Percentiles rank a stretch among this genome's conserved stretches.
Conservation (phyloP, 2,797 vertebrate genomes). For the Lerista edwardsae region DNA sequence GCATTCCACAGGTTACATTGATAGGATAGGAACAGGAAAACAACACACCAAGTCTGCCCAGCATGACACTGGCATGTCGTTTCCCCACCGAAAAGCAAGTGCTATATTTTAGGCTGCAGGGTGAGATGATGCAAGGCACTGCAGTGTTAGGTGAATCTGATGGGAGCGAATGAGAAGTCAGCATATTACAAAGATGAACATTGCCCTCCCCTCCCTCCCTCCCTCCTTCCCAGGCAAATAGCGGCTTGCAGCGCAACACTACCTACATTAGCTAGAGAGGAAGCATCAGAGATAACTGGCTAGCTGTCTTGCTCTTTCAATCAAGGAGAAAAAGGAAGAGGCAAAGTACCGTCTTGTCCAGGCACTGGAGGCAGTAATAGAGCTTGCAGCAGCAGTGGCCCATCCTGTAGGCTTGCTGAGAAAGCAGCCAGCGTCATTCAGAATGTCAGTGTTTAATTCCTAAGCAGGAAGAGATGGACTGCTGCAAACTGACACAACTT, state of each 20-base stretch:
- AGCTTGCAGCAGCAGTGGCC: slow-evolving; percentile 86
- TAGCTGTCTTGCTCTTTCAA: slow-evolving; percentile 34
- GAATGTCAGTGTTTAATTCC: slow-evolving; percentile 55
- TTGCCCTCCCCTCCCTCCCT: not conserved
- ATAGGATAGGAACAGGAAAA: slow-evolving; percentile 43
- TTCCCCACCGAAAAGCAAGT: slow-evolving; percentile 36
- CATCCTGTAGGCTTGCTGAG: slow-evolving; percentile 75
- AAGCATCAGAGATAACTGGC: slow-evolving; percentile 27
- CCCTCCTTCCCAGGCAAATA: slow-evolving; percentile 29
- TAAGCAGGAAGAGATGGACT: slow-evolving; percentile 50
- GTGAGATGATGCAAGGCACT: slow-evolving; percentile 72
- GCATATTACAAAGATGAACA: slow-evolving; percentile 3
- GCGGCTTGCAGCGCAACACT: slow-evolving; percentile 24
- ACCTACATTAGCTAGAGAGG: slow-evolving; percentile 40
- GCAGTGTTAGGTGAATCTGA: slow-evolving; percentile 57
- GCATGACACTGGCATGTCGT: slow-evolving; percentile 13
- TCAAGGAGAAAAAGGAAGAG: slow-evolving; percentile 56
- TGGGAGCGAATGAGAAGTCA: slow-evolving; percentile 14
- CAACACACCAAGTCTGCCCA: slow-evolving; percentile 29
- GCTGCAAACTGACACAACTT: slow-evolving; percentile 76
- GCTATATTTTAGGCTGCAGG: slow-evolving; percentile 59
- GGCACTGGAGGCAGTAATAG: slow-evolving; percentile 79
- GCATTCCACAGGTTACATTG: slow-evolving; percentile 26
- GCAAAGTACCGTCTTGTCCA: slow-evolving; percentile 87
- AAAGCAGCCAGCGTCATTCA: slow-evolving; percentile 72